These are phyloP conservation scores for Tenualosa ilisha DNA, from an alignment of 2,797 vertebrate species.

Conservation along the genomic window DNA sequence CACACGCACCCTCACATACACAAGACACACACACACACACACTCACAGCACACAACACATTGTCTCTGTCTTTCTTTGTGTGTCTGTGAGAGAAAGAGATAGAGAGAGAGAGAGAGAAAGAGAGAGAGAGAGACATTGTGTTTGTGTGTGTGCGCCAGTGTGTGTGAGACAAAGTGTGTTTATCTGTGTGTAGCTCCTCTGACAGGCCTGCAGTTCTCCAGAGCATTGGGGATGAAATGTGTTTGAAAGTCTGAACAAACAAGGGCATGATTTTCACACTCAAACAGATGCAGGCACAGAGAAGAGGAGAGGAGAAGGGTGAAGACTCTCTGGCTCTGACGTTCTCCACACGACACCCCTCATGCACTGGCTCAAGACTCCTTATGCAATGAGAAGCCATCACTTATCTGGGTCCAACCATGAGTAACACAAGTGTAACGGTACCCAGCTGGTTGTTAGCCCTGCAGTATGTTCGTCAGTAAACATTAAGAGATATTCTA, in stretches of 20 bases:
- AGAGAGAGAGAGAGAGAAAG: too few relatives aligned
- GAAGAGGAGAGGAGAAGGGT: neutral
- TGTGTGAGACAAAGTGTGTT: neutral
- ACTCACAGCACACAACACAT: neutral
- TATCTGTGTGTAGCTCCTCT: slow-evolving; percentile 3
- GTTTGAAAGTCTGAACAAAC: slow-evolving; percentile 21
- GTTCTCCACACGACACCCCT: neutral
- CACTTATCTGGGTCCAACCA: neutral
- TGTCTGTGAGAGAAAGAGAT: neutral
- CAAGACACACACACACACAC: neutral
- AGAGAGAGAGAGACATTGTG: too few relatives aligned
- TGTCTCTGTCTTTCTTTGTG: neutral
- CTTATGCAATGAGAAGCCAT: neutral
- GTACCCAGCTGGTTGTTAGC: too few relatives aligned
- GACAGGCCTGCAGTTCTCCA: neutral
- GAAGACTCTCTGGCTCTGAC: neutral
- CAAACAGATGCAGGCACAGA: neutral
- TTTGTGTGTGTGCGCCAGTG: neutral
- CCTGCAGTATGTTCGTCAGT: too few relatives aligned
- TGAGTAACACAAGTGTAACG: too few relatives aligned
- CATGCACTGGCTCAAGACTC: neutral
- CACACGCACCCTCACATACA: neutral
- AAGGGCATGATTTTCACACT: slow-evolving; percentile 11
- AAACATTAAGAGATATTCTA: too few relatives aligned
- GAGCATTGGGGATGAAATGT: neutral